Base-by-base conservation (phyloP, 2,888 invertebrate species). In the Abscondita cerata region DNA sequence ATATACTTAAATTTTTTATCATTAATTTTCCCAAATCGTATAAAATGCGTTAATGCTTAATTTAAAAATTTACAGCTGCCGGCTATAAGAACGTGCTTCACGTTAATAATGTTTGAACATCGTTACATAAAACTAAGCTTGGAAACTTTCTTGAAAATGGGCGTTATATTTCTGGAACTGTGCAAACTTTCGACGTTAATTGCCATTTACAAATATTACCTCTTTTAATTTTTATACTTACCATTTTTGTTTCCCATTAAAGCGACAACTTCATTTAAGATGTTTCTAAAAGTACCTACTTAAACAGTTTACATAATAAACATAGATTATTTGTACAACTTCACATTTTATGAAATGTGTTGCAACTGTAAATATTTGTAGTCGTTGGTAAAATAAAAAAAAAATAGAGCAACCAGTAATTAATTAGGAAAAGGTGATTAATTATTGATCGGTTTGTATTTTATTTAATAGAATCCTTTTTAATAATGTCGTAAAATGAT, bases 81-180 rank as follows among this genome's bases (percentile, higher is more conserved):
- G 55, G 55, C 48, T 13, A 48, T 36, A 55, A 36, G 55, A 55
- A 48, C 55, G 55, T 48, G 36, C 55, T 33, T 31, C 25, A 55
- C 47, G 55, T 55, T 55, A 55, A 55, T 55, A 55, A 47, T 55
- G 41, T 53, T 53, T 53, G 53, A 53, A 44, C 53, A 25, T 41
- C 31, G 31, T 53, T 44, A 53, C 44, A 53, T 44, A 36, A 36
- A 55, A 55, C 34, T 55, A 55, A 36, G 36, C 34, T n/a, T 33
- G 47, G 44, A 55, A 55, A 47, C 36, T 55, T 20, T 46, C 44
- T 53, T 38, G 38, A 46, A 38, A 46, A 55, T 48, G 36, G 38
- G 48, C 36, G 55, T 47, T 55, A 47, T 47, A 55, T 55, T 55
- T 55, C 55, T 25, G 36, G 55, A 55, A 55, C 47, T 48, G 48